Conservation (phyloP, 2,797 vertebrate genomes). For the Kryptopterus vitreolus region DNA sequence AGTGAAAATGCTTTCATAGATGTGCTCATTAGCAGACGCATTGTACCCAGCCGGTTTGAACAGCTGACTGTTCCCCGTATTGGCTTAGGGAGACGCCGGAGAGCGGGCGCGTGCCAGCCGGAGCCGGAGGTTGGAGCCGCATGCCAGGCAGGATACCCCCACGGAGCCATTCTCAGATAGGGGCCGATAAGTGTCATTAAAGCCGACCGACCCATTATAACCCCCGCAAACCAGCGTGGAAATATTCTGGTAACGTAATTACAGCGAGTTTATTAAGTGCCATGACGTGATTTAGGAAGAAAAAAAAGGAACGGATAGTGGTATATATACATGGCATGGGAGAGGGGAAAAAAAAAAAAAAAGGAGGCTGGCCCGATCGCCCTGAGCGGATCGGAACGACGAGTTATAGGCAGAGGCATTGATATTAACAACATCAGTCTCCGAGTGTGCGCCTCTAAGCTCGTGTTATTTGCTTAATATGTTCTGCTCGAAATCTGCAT, state of each 20-base stretch:
- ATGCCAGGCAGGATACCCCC: conserved; percentile 73
- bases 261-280: conserved; percentile 40
- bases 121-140: conserved; percentile 59
- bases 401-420: conserved; percentile 52
- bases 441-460: conserved; percentile 63
- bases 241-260: conserved; percentile 40
- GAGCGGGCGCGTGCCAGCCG: conserved; percentile 71
- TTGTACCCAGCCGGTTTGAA: conserved; percentile 74
- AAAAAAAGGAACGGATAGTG: conserved; percentile 31
- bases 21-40: conserved; percentile 76
- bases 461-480: conserved; percentile 78
- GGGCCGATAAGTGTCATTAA: conserved; percentile 70
- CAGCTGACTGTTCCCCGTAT: conserved; percentile 77
- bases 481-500: conserved; percentile 78
- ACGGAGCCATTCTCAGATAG: conserved; percentile 67
- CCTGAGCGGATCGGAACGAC: conserved; percentile 39
- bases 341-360: too few species aligned
- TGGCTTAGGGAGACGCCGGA: conserved; percentile 75
- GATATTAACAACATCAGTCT: conserved; percentile 62
- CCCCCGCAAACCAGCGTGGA: conserved; percentile 30
- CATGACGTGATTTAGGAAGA: conserved; percentile 39
- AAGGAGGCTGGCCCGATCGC: conserved; percentile 42
- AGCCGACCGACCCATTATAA: conserved; percentile 47
- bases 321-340: conserved; percentile 34
- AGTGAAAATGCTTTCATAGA: conserved; percentile 75